phyloP scores from a whole-genome alignment of 2,113 vertebrate genomes.

The Saimiri boliviensis region DNA sequence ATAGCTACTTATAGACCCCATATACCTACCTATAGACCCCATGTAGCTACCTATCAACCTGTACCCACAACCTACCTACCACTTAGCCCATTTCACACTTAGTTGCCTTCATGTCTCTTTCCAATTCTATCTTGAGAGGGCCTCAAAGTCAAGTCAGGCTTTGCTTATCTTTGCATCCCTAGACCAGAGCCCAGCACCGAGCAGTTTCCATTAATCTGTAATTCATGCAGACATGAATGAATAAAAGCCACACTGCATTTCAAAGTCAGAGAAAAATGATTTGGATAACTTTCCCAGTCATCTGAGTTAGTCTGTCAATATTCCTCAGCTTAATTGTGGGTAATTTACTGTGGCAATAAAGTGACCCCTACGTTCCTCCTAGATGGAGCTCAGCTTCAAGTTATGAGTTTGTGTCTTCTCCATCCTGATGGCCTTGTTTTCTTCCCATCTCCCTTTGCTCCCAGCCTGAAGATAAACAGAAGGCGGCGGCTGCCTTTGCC shows the following conservation, averaged over 20 bases:
- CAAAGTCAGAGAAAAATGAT: neutral
- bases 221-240: fast-evolving
- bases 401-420: neutral
- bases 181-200: neutral
- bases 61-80: fast-evolving
- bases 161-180: neutral
- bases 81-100: neutral
- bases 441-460: neutral
- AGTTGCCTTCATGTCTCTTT: neutral
- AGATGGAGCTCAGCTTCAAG: neutral
- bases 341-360: neutral
- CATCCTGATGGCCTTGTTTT: fast-evolving
- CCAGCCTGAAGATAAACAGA: constrained; percentile 96
- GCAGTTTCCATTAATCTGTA: neutral
- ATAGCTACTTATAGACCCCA: too few relatives aligned
- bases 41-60: too few relatives aligned
- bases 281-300: neutral
- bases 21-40: too few relatives aligned
- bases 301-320: neutral
- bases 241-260: neutral
- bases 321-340: neutral
- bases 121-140: neutral
- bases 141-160: neutral
- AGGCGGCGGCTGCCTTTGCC: constrained; percentile 85
- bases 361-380: fast-evolving